Conservation (phyloP, 2,113 vertebrate species). For the Coracopsis vasa region DNA sequence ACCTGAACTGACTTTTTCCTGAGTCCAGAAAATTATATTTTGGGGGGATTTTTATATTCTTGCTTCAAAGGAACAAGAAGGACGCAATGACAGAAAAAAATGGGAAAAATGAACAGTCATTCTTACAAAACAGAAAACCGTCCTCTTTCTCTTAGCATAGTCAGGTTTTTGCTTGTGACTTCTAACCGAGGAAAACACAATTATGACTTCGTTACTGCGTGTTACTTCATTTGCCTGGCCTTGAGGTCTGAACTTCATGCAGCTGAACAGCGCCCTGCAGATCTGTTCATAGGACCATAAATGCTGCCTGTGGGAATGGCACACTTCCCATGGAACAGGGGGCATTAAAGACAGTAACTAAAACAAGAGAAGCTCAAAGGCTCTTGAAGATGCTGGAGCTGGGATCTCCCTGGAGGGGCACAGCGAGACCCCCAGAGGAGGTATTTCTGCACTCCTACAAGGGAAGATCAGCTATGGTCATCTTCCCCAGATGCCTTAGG, state of each 20-base stretch:
- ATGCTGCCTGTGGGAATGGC: not conserved
- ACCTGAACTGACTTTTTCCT: not conserved
- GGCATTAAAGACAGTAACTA: not conserved
- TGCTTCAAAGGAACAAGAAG: not conserved
- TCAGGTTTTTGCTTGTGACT: not conserved
- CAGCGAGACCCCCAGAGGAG: fast-evolving
- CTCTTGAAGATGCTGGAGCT: not conserved
- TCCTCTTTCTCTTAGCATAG: not conserved
- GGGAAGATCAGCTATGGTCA: not conserved
- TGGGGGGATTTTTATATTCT: not conserved
- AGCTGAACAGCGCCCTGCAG: fast-evolving
- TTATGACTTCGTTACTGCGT: not conserved
- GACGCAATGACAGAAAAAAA: not conserved
- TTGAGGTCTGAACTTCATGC: not conserved
- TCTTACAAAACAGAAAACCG: not conserved
- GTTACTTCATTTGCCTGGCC: not conserved
- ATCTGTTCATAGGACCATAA: not conserved
- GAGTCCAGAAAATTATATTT: not conserved
- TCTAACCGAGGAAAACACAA: not conserved
- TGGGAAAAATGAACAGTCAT: fast-evolving
- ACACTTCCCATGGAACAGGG: fast-evolving
- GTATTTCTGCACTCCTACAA: not conserved
- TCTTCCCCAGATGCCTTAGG: not conserved
- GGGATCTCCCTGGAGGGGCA: not conserved
- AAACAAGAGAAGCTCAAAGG: not conserved